phyloP scores from a whole-genome alignment of 2,888 invertebrate genomes.

The Linnaemya vulpina region DNA sequence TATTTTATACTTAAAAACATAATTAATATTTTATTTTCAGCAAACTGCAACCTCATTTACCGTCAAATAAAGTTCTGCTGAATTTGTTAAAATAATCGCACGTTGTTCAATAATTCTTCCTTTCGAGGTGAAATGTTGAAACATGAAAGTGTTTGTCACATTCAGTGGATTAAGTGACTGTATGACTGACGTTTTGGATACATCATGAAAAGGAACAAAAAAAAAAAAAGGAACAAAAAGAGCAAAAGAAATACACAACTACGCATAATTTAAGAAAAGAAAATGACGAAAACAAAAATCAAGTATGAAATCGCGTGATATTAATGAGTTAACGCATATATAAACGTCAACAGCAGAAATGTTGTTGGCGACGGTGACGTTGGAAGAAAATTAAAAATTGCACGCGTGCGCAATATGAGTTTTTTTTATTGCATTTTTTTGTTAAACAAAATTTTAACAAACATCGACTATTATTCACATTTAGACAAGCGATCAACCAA shows the following conservation, averaged over 20 bases:
- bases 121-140: constrained; percentile 66
- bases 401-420: constrained; percentile 71
- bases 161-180: constrained; percentile 72
- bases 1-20: constrained; percentile 12
- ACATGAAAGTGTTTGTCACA: constrained; percentile 74
- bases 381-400: constrained; percentile 61
- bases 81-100: constrained; percentile 48
- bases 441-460: constrained; percentile 54
- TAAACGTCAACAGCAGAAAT: constrained; percentile 64
- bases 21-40: constrained; percentile 24
- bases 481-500: constrained; percentile 51
- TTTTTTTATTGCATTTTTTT: constrained; percentile 28
- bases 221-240: not conserved
- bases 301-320: constrained; percentile 67
- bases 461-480: constrained; percentile 60
- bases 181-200: constrained; percentile 75
- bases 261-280: constrained; percentile 38
- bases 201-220: constrained; percentile 44
- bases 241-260: constrained; percentile 46
- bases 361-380: constrained; percentile 37
- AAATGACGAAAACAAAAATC: constrained; percentile 3
- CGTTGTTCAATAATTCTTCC: constrained; percentile 68
- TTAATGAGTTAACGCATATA: constrained; percentile 72
- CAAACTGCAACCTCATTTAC: constrained; percentile 4
- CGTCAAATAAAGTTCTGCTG: not conserved